phyloP scores from a whole-genome alignment of 2,797 vertebrate species.

The Notoglanidium macrostoma region DNA sequence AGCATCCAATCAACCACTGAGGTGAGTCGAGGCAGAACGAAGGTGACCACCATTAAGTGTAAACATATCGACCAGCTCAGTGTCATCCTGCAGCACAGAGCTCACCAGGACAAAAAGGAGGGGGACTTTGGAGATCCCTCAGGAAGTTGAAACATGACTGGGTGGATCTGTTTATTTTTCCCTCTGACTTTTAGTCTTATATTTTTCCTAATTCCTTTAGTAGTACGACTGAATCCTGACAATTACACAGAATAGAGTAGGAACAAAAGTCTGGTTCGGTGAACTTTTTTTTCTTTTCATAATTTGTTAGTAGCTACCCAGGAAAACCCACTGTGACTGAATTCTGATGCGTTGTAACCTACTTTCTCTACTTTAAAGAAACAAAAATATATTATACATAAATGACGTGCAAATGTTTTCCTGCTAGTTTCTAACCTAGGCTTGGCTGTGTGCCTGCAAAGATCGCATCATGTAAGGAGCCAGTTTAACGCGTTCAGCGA shows the following conservation, averaged over 20 bases:
- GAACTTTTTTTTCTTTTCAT: neutral
- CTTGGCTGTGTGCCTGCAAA: neutral
- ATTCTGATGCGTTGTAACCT: neutral
- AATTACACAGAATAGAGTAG: neutral
- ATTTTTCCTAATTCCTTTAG: neutral
- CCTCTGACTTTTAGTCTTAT: neutral
- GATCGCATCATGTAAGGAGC: neutral
- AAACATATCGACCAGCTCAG: conserved; percentile 54
- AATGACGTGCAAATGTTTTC: neutral
- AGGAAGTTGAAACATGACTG: conserved; percentile 43
- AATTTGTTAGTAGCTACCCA: neutral
- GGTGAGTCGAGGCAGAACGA: conserved; percentile 36
- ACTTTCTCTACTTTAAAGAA: neutral
- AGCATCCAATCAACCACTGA: conserved; percentile 48
- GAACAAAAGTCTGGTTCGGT: neutral
- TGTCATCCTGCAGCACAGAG: conserved; percentile 48
- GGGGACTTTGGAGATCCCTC: neutral
- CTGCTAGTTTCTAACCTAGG: neutral
- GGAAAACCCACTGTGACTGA: neutral
- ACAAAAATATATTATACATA: neutral
- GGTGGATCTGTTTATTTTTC: neutral
- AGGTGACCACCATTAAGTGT: conserved; percentile 53
- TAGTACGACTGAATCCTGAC: neutral
- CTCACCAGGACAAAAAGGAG: neutral
- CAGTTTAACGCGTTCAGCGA: neutral